Conservation (phyloP, 2,888 invertebrate species). For the Oeneis ivallda region DNA sequence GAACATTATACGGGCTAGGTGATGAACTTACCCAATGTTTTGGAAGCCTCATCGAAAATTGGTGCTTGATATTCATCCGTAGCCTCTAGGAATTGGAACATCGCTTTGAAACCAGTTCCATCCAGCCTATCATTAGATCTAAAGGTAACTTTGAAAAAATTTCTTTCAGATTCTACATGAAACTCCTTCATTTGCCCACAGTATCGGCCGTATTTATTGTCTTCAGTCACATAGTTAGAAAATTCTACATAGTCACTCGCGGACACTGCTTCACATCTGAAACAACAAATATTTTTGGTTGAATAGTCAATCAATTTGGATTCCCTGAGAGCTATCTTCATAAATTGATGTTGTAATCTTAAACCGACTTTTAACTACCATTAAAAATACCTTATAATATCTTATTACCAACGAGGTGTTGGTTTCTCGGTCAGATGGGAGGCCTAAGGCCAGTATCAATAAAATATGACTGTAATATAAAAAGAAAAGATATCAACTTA, state of each 20-base stretch:
- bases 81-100: slow-evolving; percentile 91
- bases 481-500: slow-evolving; percentile 77
- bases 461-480: neutral
- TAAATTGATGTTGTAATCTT: too few species aligned
- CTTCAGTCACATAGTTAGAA: slow-evolving; percentile 95
- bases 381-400: too few species aligned
- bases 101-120: slow-evolving; percentile 96
- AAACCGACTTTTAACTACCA: too few species aligned
- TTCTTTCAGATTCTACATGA: slow-evolving; percentile 92
- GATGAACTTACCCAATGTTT: slow-evolving; percentile 59
- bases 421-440: neutral
- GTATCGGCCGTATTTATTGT: slow-evolving; percentile 93
- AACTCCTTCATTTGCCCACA: slow-evolving; percentile 93
- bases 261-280: slow-evolving; percentile 93
- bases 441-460: neutral
- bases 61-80: slow-evolving; percentile 81
- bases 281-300: slow-evolving; percentile 44
- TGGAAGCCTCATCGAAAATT: slow-evolving; percentile 64
- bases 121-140: slow-evolving; percentile 96
- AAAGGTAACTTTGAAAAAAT: slow-evolving; percentile 97
- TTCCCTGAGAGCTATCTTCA: too few species aligned
- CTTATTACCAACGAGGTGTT: neutral
- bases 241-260: slow-evolving; percentile 98
- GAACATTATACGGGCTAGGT: neutral
- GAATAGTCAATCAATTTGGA: too few species aligned